Percentiles rank a stretch among this genome's conserved stretches.
Evolutionary conservation across 2,888 invertebrate genomes (phyloP).

Genomic region (Trichacis sp.): DNA sequence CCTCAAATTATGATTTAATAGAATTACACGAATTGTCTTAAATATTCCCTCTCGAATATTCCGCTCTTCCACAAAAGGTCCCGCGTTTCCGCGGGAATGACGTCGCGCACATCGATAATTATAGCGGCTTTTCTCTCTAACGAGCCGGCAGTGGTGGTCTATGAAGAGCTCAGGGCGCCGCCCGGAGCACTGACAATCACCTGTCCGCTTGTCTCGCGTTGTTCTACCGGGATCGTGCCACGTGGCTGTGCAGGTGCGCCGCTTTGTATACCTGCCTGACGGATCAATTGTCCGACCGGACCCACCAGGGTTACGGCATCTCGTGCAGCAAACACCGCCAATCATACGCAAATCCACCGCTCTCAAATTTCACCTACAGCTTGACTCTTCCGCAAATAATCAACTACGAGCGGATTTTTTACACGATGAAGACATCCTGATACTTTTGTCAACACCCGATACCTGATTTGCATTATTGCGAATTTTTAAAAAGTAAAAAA

Average conservation of each 20-base stretch:
- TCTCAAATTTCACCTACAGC: slow-evolving; percentile 22
- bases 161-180: slow-evolving; percentile 53
- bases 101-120: background rate
- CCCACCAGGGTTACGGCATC: slow-evolving; percentile 37
- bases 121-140: slow-evolving; percentile 9
- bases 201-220: slow-evolving; percentile 59
- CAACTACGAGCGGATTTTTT: background rate
- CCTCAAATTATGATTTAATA: too few species aligned
- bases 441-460: too few species aligned
- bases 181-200: slow-evolving; percentile 65
- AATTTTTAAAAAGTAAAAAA: too few species aligned
- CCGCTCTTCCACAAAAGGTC: slow-evolving; percentile 9
- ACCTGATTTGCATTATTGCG: too few species aligned
- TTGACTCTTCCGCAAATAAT: slow-evolving; percentile 2
- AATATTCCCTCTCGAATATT: too few species aligned
- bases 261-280: slow-evolving; percentile 47
- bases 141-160: slow-evolving; percentile 35
- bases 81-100: background rate
- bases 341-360: slow-evolving; percentile 19
- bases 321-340: slow-evolving; percentile 37
- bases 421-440: too few species aligned
- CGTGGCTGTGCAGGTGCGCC: slow-evolving; percentile 44
- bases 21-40: too few species aligned
- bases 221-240: slow-evolving; percentile 37
- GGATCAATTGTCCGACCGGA: slow-evolving; percentile 50